These are phyloP conservation scores for Gymnoscopelus microlampas DNA, from an alignment of 2,797 vertebrate genomes.

Conservation along the genomic window DNA sequence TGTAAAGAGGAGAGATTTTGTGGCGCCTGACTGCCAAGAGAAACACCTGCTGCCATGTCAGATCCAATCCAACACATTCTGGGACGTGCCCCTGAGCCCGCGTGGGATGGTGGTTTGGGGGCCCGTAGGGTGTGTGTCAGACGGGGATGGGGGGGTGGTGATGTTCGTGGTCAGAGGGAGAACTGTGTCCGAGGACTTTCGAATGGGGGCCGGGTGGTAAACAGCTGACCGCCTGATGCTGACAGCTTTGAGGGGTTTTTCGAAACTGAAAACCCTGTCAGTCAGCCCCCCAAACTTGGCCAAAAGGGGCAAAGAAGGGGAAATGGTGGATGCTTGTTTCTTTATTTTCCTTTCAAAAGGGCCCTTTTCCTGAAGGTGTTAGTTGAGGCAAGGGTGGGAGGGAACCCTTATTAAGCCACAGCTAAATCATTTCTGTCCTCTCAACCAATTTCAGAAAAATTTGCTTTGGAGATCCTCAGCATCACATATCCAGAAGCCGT, in stretches of 20 bases:
- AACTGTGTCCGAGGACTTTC: constrained; percentile 46
- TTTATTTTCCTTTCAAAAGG: constrained; percentile 61
- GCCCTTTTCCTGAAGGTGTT: constrained; percentile 48
- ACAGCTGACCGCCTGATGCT: constrained; percentile 59
- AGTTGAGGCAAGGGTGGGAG: constrained; percentile 24
- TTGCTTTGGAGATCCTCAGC: neutral
- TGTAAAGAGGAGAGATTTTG: constrained; percentile 41
- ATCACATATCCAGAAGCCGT: constrained; percentile 4
- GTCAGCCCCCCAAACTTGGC: constrained; percentile 47
- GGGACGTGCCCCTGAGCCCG: constrained; percentile 51
- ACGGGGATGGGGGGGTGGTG: constrained; percentile 43
- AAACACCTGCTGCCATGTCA: constrained; percentile 55
- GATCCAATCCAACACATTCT: constrained; percentile 59
- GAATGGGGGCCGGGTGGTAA: constrained; percentile 45
- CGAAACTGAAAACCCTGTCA: constrained; percentile 69
- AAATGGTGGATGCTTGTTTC: constrained; percentile 46
- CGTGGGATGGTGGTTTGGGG: constrained; percentile 38
- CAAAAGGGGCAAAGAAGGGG: constrained; percentile 40
- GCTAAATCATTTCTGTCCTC: constrained; percentile 16
- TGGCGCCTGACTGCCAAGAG: constrained; percentile 37
- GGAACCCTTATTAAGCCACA: neutral
- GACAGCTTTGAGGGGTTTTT: constrained; percentile 66
- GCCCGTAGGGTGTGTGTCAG: constrained; percentile 35
- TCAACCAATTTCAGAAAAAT: constrained; percentile 7
- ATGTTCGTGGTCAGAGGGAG: constrained; percentile 43